A percentile compares a stretch with the other conserved stretches of the same genome.
Evolutionary conservation across 2,888 invertebrate genomes (phyloP).

Genomic region (Euphydryas editha): DNA sequence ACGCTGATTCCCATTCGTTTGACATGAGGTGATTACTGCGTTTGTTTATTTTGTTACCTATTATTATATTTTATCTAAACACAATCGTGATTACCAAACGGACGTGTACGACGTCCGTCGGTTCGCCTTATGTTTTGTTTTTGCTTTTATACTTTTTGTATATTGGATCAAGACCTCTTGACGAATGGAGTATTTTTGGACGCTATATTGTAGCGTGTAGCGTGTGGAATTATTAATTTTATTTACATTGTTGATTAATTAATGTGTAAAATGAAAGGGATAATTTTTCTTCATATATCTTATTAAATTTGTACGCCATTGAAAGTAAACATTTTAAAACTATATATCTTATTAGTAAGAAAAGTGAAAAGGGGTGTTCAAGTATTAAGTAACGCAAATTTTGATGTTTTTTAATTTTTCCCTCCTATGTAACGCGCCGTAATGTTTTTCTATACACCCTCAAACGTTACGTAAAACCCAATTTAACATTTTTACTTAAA

Average conservation of each 20-base stretch:
- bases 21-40: conserved; percentile 77
- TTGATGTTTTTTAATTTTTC: too few species aligned
- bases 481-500: too few species aligned
- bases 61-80: conserved; percentile 80
- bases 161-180: conserved; percentile 53
- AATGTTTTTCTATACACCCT: too few species aligned
- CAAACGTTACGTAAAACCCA: too few species aligned
- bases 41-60: conserved; percentile 76
- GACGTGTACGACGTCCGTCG: conserved; percentile 59
- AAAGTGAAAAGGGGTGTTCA: too few species aligned
- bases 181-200: conserved; percentile 41
- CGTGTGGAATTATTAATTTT: neutral
- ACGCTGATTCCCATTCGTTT: conserved; percentile 55
- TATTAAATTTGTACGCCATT: too few species aligned
- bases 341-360: too few species aligned
- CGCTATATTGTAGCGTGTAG: too few species aligned
- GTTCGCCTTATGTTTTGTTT: conserved; percentile 55
- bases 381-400: too few species aligned
- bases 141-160: conserved; percentile 47
- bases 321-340: too few species aligned
- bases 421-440: too few species aligned
- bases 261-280: neutral
- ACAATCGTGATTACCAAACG: conserved; percentile 78
- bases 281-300: too few species aligned
- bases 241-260: neutral